Evolutionary conservation across 2,797 vertebrate genomes (phyloP).

Genomic region (Limnodromus scolopaceus): DNA sequence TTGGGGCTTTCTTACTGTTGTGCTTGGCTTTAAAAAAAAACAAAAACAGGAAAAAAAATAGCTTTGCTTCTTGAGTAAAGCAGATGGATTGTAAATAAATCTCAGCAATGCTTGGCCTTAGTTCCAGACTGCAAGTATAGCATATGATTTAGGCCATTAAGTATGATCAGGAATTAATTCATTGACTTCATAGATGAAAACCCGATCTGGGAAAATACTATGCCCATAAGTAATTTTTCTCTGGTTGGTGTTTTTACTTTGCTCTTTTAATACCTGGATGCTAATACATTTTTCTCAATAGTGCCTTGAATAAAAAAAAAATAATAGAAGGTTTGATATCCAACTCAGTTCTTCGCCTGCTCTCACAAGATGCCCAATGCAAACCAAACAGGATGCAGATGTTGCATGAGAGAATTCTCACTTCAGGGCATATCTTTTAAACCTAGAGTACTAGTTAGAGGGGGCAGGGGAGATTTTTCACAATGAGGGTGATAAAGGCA

Average conservation of each 20-base stretch:
- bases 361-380: fast-evolving
- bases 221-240: not conserved
- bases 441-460: not conserved
- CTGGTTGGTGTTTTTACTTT: not conserved
- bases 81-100: not conserved
- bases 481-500: too few species aligned
- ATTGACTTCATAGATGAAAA: not conserved
- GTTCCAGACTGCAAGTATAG: not conserved
- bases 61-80: not conserved
- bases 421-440: not conserved
- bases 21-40: not conserved
- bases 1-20: not conserved
- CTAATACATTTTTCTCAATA: not conserved
- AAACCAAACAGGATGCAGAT: not conserved
- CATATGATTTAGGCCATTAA: not conserved
- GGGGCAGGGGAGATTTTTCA: not conserved
- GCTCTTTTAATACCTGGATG: not conserved
- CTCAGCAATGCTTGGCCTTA: not conserved
- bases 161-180: not conserved
- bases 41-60: not conserved
- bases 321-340: not conserved
- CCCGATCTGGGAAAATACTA: not conserved
- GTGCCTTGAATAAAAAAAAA: not conserved
- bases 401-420: not conserved
- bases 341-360: not conserved